Percentiles rank a stretch among this genome's conserved stretches.
Conservation (phyloP, 2,888 invertebrate species). For the Tachina fera region DNA sequence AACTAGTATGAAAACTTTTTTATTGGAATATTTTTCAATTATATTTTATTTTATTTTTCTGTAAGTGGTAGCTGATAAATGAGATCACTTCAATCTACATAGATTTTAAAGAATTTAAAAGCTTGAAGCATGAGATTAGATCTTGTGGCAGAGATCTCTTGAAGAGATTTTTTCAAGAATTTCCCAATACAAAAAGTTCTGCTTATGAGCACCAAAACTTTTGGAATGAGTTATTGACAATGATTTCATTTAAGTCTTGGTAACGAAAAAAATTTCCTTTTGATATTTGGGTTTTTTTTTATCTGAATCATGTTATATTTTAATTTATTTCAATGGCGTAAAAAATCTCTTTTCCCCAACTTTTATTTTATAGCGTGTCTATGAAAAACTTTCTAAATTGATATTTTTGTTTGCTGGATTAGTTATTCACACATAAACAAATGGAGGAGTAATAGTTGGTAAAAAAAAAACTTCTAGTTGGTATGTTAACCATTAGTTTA, state of each 20-base stretch:
- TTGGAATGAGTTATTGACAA: too few relatives aligned
- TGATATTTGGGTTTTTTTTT: too few relatives aligned
- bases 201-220: too few relatives aligned
- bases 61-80: neutral
- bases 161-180: too few relatives aligned
- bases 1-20: neutral
- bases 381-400: neutral
- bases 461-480: neutral
- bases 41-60: neutral
- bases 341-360: too few relatives aligned
- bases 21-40: neutral
- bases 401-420: constrained; percentile 3
- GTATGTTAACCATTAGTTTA: neutral
- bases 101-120: too few relatives aligned
- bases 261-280: too few relatives aligned
- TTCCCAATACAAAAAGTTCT: too few relatives aligned
- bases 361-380: neutral
- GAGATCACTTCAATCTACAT: too few relatives aligned
- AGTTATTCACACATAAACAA: neutral
- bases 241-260: too few relatives aligned
- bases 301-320: neutral
- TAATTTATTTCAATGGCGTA: neutral
- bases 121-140: too few relatives aligned
- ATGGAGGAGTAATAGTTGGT: neutral
- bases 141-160: too few relatives aligned